Evolutionary conservation across 2,888 invertebrate genomes (phyloP).

Genomic region (Pasiphila rectangulata): DNA sequence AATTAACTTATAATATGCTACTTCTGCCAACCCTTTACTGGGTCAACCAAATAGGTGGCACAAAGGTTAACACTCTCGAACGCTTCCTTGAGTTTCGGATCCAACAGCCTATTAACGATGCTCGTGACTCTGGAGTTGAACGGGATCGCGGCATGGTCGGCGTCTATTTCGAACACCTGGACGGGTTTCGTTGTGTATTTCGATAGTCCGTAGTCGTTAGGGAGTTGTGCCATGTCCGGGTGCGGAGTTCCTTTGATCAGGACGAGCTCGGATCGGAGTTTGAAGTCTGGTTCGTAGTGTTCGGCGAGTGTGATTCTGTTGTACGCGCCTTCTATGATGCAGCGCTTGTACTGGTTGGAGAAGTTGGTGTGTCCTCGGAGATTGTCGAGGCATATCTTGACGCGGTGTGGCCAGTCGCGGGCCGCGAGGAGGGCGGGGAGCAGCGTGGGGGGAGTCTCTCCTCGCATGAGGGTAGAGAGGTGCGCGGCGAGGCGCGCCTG

Average conservation of each 20-base stretch:
- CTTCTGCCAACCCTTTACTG: slow-evolving; percentile 14
- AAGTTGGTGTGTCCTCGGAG: slow-evolving; percentile 35
- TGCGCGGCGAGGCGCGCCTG: slow-evolving; percentile 42
- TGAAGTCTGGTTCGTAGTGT: slow-evolving; percentile 39
- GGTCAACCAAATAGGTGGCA: slow-evolving; percentile 29
- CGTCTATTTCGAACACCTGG: slow-evolving; percentile 35
- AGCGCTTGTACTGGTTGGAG: slow-evolving; percentile 41
- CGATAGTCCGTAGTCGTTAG: slow-evolving; percentile 42
- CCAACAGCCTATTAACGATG: slow-evolving; percentile 41
- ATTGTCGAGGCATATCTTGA: slow-evolving; percentile 37
- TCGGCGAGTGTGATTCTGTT: slow-evolving; percentile 39
- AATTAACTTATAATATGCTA: slow-evolving; percentile 25
- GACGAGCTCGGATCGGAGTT: slow-evolving; percentile 41
- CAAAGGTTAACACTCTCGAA: slow-evolving; percentile 37
- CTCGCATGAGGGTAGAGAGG: slow-evolving; percentile 42
- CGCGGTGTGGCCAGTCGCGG: not conserved
- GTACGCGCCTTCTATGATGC: slow-evolving; percentile 41
- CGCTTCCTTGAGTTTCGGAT: slow-evolving; percentile 37
- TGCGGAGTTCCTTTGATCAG: slow-evolving; percentile 43
- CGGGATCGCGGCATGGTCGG: slow-evolving; percentile 37
- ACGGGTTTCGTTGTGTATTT: slow-evolving; percentile 40
- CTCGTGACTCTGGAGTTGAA: slow-evolving; percentile 40
- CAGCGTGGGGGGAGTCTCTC: slow-evolving; percentile 21
- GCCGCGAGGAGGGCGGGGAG: not conserved
- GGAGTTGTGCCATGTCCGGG: slow-evolving; percentile 30